Evolutionary conservation across 2,113 vertebrate species (phyloP).

Genomic region (Osmerus eperlanus): DNA sequence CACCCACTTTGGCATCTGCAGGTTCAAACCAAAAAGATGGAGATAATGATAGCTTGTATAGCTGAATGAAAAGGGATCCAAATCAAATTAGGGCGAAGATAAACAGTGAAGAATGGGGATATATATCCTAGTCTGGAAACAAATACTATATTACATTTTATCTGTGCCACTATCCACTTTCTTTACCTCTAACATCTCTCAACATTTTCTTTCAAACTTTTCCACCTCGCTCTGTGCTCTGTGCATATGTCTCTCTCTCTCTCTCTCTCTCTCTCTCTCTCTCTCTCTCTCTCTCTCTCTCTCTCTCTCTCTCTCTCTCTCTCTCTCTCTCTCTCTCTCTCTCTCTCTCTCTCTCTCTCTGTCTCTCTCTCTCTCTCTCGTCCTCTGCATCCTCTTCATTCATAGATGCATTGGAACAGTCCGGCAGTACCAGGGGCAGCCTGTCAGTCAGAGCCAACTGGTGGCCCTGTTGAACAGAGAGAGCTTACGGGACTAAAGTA

Average conservation of each 20-base stretch:
- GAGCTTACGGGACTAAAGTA: constrained; percentile 10
- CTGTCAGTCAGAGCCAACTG: constrained; percentile 44
- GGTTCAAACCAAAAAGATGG: not conserved
- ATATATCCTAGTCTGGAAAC: not conserved
- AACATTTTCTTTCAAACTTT: not conserved
- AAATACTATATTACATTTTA: not conserved
- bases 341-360: constrained; percentile 1
- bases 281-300: not conserved
- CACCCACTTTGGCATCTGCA: not conserved
- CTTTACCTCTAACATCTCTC: not conserved
- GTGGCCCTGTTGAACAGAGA: constrained; percentile 53
- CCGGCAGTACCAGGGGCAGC: constrained; percentile 35
- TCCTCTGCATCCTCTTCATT: not conserved
- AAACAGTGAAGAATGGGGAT: not conserved
- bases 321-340: not conserved
- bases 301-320: not conserved
- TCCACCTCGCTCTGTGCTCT: not conserved
- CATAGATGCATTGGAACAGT: constrained; percentile 6
- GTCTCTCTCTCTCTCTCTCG: constrained; percentile 1
- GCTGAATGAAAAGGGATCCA: constrained; percentile 12
- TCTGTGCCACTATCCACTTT: not conserved
- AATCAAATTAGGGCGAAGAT: constrained; percentile 13
- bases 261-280: not conserved
- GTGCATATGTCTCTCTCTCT: not conserved
- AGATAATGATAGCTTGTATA: constrained; percentile 9